Percentiles rank a stretch among this genome's conserved stretches.
Conservation (phyloP, 2,113 vertebrate species). For the Amphilophus citrinellus region DNA sequence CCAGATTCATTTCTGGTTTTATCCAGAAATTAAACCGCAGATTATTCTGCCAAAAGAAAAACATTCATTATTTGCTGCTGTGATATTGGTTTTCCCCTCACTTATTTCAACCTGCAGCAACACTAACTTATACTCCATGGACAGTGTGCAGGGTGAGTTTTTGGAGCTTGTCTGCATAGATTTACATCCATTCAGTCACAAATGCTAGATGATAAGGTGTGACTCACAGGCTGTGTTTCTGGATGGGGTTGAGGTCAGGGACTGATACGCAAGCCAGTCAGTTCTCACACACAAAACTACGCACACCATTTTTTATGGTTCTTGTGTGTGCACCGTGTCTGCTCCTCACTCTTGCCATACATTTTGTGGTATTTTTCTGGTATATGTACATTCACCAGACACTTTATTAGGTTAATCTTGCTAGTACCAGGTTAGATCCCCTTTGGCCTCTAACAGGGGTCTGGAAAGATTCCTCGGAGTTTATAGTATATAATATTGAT, state of each 20-base stretch:
- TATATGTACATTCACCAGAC: neutral
- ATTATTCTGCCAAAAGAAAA: neutral
- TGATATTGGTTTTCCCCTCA: neutral
- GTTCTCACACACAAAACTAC: neutral
- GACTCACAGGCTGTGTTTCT: constrained; percentile 1
- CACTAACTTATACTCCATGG: neutral
- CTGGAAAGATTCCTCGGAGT: neutral
- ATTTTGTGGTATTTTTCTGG: neutral
- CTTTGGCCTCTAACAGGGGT: neutral
- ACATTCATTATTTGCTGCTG: neutral
- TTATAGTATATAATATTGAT: neutral
- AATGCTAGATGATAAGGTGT: neutral
- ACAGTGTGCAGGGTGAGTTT: neutral
- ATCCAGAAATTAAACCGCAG: neutral
- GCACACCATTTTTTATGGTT: neutral
- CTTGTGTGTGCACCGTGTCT: neutral
- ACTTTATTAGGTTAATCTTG: neutral
- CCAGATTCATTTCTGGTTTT: neutral
- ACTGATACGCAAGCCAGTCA: neutral
- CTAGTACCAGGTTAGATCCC: neutral
- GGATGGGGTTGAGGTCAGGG: neutral
- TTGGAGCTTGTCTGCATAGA: neutral
- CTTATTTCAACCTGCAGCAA: neutral
- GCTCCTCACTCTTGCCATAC: neutral
- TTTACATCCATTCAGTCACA: constrained; percentile 2